phyloP scores from a whole-genome alignment of 2,888 invertebrate genomes.

The Strigamia transsilvanica region DNA sequence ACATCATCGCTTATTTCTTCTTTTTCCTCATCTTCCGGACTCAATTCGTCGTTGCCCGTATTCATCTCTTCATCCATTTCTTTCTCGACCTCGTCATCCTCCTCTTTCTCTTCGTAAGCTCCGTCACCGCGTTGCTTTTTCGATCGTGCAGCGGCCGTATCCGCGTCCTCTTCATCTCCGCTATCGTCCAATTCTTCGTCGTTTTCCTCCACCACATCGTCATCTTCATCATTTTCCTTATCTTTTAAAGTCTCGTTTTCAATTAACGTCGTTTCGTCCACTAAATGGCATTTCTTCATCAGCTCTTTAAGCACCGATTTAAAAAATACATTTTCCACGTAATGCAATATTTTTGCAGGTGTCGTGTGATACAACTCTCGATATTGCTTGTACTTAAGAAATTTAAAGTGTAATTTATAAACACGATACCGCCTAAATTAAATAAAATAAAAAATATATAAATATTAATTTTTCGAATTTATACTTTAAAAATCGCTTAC shows the following conservation, averaged over 20 bases:
- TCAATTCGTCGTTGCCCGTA: constrained; percentile 63
- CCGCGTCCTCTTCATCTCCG: constrained; percentile 64
- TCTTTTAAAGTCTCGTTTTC: neutral
- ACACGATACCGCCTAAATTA: constrained; percentile 66
- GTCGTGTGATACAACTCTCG: constrained; percentile 76
- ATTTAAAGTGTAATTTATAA: constrained; percentile 76
- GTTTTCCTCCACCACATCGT: neutral
- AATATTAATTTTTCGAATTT: neutral
- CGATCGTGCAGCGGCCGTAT: constrained; percentile 64
- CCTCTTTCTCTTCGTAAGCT: constrained; percentile 57
- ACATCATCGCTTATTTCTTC: constrained; percentile 54
- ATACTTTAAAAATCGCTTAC: neutral
- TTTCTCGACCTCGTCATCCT: constrained; percentile 52
- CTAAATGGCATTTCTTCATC: constrained; percentile 58
- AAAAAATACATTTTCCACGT: constrained; percentile 72
- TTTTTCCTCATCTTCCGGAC: constrained; percentile 58
- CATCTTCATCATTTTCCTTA: neutral
- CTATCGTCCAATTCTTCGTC: neutral
- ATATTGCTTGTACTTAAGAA: constrained; percentile 78
- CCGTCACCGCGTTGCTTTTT: constrained; percentile 55
- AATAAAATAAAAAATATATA: constrained; percentile 21
- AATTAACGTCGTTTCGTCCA: neutral
- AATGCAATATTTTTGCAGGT: constrained; percentile 74
- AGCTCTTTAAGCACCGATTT: constrained; percentile 59
- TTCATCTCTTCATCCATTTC: constrained; percentile 16